Evolutionary conservation across 2,888 invertebrate species (phyloP), one percentile per base, ranked within the genome.

Genomic region (Drosophila antonietae): DNA sequence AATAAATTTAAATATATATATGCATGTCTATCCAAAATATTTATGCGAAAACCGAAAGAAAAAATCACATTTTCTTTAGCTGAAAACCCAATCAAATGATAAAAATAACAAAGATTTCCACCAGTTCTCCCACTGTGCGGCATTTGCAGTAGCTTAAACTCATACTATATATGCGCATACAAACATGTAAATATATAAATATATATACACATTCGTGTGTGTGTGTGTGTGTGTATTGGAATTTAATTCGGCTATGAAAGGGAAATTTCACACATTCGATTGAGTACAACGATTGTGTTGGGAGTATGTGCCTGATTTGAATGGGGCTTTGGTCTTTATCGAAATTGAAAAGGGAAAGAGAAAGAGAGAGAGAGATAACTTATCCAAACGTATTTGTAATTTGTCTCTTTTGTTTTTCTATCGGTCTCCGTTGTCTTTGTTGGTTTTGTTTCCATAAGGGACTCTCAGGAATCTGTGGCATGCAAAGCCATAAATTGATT

Each of bases 401-500:
- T 76, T 75, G 68, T 68, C 18, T 23, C 28, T 68, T 62, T 63
- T 20, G 28, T 35, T 53, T 37, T 53, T 31, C 28, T 53, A 49
- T 28, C 58, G 28, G 15, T 44, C 20, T 33, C 43, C 3, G 14
- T 44, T 55, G 28, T 55, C 23, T 39, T 28, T 39, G 12, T 28
- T 39, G 12, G 28, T 8, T 41, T 43, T 28, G 20, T 52, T 59
- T 33, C 43, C 49, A 51, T 49, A 51, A 55, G 73, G 58, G 71
- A 68, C 68, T 81, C 78, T 58, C 49, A 12, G 72, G 67, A 81
- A 81, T 68, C 76, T 83, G 73, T 66, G 75, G 73, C 72, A 37
- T 72, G 69, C 63, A 65, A 70, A 65, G 63, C 68, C 73, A 87
- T 89, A 89, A 85, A 89, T 89, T 89, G 88, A 83, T 84, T 88